phyloP scores from a whole-genome alignment of 2,888 invertebrate species.

The Ferdinandea cuprea region DNA sequence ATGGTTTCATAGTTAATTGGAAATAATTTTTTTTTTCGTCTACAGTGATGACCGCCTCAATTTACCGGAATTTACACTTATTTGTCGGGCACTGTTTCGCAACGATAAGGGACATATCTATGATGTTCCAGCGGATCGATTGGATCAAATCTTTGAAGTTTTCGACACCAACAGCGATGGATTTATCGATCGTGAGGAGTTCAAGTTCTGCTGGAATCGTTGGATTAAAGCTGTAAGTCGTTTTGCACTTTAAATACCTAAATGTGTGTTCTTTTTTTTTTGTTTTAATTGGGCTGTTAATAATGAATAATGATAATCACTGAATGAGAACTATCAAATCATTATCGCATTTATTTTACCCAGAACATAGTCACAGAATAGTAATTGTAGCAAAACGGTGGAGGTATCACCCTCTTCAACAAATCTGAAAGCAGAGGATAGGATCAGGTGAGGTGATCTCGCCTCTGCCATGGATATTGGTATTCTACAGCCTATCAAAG shows the following conservation, averaged over 20 bases:
- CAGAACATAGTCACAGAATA: too few relatives aligned
- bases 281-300: too few relatives aligned
- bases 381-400: too few relatives aligned
- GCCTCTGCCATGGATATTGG: too few relatives aligned
- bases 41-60: constrained; percentile 92
- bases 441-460: too few relatives aligned
- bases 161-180: constrained; percentile 92
- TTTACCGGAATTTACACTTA: constrained; percentile 89
- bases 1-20: too few relatives aligned
- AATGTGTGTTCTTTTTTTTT: neutral
- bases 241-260: neutral
- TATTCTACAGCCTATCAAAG: too few relatives aligned
- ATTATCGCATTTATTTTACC: too few relatives aligned
- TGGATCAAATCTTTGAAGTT: constrained; percentile 90
- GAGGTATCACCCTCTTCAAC: too few relatives aligned
- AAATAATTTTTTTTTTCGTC: constrained; percentile 75
- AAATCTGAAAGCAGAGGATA: too few relatives aligned
- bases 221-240: constrained; percentile 93
- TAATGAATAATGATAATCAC: too few relatives aligned
- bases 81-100: constrained; percentile 93
- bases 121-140: constrained; percentile 87
- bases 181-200: constrained; percentile 91
- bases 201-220: constrained; percentile 93
- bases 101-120: constrained; percentile 94
- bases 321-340: too few relatives aligned